Percentiles rank a stretch among this genome's conserved stretches.
Evolutionary conservation across 2,113 vertebrate genomes (phyloP).

Genomic region (Dipodomys spectabilis): DNA sequence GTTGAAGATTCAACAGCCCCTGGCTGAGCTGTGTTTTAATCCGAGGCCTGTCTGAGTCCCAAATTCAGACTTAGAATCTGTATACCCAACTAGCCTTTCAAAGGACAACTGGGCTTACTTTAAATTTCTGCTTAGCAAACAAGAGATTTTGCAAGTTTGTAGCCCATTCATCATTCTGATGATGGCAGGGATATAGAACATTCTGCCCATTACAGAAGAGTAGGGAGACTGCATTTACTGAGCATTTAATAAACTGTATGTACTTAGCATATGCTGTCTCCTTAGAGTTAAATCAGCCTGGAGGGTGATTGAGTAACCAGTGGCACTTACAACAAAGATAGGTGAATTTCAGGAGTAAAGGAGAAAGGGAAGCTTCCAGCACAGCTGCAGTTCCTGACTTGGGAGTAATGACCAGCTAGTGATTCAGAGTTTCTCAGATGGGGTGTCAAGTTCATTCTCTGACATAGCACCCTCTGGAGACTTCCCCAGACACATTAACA

Average conservation of each 20-base stretch:
- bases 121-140: neutral
- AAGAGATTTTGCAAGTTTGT: neutral
- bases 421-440: neutral
- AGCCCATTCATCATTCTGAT: neutral
- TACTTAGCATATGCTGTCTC: neutral
- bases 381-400: neutral
- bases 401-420: neutral
- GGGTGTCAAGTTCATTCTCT: constrained; percentile 22
- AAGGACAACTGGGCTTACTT: neutral
- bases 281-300: neutral
- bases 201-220: neutral
- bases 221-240: too few relatives aligned
- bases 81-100: neutral
- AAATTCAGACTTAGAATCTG: neutral
- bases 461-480: constrained; percentile 50
- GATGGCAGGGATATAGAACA: neutral
- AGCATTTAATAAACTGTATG: neutral
- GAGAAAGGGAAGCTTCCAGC: neutral
- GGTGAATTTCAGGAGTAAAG: neutral
- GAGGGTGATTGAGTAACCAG: neutral
- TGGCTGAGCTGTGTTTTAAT: neutral
- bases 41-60: neutral
- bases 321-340: neutral
- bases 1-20: too few relatives aligned
- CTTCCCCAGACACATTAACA: neutral